Percentiles rank a stretch among this genome's conserved stretches.
phyloP scores from a whole-genome alignment of 2,113 vertebrate genomes.

The Epinephelus cyanopodus region DNA sequence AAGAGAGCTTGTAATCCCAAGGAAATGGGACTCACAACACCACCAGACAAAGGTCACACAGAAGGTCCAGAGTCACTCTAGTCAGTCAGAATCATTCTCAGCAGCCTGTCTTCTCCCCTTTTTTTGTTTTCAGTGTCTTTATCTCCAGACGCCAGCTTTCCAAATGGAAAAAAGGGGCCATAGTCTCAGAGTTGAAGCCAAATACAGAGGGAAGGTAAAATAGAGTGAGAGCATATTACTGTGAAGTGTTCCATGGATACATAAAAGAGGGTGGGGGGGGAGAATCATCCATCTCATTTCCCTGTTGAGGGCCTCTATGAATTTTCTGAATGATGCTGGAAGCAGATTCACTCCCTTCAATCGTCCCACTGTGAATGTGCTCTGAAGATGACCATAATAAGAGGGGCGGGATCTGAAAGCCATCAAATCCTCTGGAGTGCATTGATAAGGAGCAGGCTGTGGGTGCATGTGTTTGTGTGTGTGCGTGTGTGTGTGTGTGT shows the following conservation, averaged over 20 bases:
- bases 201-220: constrained; percentile 72
- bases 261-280: constrained; percentile 49
- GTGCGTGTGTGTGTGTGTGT: neutral
- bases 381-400: constrained; percentile 80
- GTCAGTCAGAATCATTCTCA: constrained; percentile 45
- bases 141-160: constrained; percentile 73
- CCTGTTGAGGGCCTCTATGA: constrained; percentile 75
- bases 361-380: constrained; percentile 73
- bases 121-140: constrained; percentile 67
- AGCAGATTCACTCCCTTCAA: constrained; percentile 73
- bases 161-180: constrained; percentile 58
- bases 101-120: constrained; percentile 30
- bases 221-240: constrained; percentile 74
- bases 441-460: constrained; percentile 77
- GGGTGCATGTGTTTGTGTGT: constrained; percentile 11
- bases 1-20: constrained; percentile 31
- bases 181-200: constrained; percentile 55
- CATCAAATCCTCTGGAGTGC: constrained; percentile 82
- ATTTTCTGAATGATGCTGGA: constrained; percentile 80
- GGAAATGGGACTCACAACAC: constrained; percentile 27
- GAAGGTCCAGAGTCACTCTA: constrained; percentile 35
- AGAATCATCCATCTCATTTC: constrained; percentile 80
- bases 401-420: constrained; percentile 70
- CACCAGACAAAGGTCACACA: constrained; percentile 44
- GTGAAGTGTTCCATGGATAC: constrained; percentile 69